Conservation (phyloP, 2,888 invertebrate species). For the Oxyteleia sp. region DNA sequence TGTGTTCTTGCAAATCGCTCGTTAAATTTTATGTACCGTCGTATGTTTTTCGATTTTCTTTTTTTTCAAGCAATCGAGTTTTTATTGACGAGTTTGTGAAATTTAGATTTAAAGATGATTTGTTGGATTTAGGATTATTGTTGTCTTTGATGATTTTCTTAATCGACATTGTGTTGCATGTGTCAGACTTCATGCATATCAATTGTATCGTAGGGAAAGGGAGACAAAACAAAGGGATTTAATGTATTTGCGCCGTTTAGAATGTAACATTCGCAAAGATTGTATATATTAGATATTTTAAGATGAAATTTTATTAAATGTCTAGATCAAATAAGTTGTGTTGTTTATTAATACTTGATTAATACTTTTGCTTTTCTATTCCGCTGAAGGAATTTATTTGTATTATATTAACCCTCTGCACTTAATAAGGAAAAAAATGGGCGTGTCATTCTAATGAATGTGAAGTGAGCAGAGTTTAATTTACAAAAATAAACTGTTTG, state of each 20-base stretch:
- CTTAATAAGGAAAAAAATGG: too few species aligned
- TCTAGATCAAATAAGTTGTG: constrained; percentile 59
- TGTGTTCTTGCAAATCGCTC: constrained; percentile 31
- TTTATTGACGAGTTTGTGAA: constrained; percentile 42
- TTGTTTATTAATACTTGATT: constrained; percentile 47
- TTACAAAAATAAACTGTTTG: too few species aligned
- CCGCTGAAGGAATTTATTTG: too few species aligned
- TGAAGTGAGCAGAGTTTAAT: too few species aligned
- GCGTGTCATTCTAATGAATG: too few species aligned
- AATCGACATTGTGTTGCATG: constrained; percentile 66
- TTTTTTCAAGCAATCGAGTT: background rate
- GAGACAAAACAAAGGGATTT: constrained; percentile 66
- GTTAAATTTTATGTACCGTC: constrained; percentile 30
- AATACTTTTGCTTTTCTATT: constrained; percentile 20
- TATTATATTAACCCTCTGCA: too few species aligned
- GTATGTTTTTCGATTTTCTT: constrained; percentile 8
- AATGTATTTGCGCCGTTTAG: constrained; percentile 69
- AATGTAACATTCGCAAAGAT: constrained; percentile 67
- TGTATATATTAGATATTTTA: constrained; percentile 72
- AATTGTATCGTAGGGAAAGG: constrained; percentile 58
- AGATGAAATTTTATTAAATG: constrained; percentile 71
- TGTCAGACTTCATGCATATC: constrained; percentile 61
- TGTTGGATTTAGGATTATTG: constrained; percentile 35
- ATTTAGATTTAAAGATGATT: constrained; percentile 31
- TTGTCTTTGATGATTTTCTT: constrained; percentile 72